Conservation (phyloP, 2,888 invertebrate species). For the Drosophila ustulata region DNA sequence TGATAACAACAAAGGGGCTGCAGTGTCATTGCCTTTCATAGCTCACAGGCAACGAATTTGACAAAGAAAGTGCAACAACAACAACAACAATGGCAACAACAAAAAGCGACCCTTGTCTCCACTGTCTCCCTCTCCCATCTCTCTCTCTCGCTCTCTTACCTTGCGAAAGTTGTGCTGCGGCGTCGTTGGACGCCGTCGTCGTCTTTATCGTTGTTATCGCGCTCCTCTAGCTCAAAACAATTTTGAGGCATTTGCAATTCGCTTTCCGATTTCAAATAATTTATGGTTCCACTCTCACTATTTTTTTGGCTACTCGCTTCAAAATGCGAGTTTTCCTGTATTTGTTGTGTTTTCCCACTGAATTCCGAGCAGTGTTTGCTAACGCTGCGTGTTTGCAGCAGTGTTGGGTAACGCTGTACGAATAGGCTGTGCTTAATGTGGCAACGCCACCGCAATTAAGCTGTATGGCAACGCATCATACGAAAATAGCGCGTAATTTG, state of each 20-base stretch:
- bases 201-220: slow-evolving; percentile 38
- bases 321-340: slow-evolving; percentile 34
- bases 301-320: not conserved
- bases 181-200: slow-evolving; percentile 21
- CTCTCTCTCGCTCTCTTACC: slow-evolving; percentile 16
- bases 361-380: slow-evolving; percentile 32
- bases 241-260: slow-evolving; percentile 35
- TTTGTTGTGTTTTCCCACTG: slow-evolving; percentile 51
- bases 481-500: slow-evolving; percentile 72
- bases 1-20: slow-evolving; percentile 7
- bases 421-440: slow-evolving; percentile 6
- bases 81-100: slow-evolving; percentile 22
- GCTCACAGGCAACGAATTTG: not conserved
- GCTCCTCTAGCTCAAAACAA: slow-evolving; percentile 30
- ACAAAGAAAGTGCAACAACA: slow-evolving; percentile 52
- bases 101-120: slow-evolving; percentile 19
- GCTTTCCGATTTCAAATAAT: not conserved
- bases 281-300: slow-evolving; percentile 7
- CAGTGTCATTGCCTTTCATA: not conserved
- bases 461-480: slow-evolving; percentile 37
- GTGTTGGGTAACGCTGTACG: slow-evolving; percentile 33
- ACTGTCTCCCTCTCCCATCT: not conserved
- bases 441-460: slow-evolving; percentile 19
- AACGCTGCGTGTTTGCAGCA: not conserved
- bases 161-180: slow-evolving; percentile 37